A percentile compares a stretch with the other conserved stretches of the same genome.
phyloP scores from a whole-genome alignment of 2,888 invertebrate genomes.

The Andrena fulva region DNA sequence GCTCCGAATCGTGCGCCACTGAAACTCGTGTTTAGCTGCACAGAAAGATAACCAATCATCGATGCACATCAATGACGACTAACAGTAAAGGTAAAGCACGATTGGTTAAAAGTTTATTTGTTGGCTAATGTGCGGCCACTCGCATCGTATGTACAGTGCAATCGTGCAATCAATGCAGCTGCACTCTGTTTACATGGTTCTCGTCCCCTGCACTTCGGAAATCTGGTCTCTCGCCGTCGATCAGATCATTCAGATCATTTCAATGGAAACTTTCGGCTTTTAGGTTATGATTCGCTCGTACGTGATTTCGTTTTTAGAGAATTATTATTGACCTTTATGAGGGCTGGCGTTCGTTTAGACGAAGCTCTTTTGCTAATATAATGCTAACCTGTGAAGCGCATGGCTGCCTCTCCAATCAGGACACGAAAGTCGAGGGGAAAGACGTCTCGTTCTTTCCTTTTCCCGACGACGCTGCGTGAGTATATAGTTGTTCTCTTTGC shows the following conservation, averaged over 20 bases:
- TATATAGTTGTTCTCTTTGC: constrained; percentile 12
- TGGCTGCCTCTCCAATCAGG: constrained; percentile 64
- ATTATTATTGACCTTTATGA: constrained; percentile 20
- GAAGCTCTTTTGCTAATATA: constrained; percentile 5
- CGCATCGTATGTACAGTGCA: neutral
- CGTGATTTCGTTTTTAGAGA: constrained; percentile 3
- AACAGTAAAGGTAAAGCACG: neutral
- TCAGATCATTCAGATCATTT: neutral
- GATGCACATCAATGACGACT: constrained; percentile 15
- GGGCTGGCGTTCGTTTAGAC: neutral
- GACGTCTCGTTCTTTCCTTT: constrained; percentile 66
- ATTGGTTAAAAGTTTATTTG: constrained; percentile 23
- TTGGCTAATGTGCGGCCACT: constrained; percentile 4
- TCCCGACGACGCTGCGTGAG: constrained; percentile 68
- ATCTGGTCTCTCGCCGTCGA: neutral
- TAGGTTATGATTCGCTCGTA: constrained; percentile 57
- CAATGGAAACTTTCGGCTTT: constrained; percentile 11
- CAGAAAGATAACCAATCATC: constrained; percentile 9
- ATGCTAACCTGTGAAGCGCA: constrained; percentile 63
- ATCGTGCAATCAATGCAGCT: constrained; percentile 9
- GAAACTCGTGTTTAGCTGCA: neutral
- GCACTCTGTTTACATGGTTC: constrained; percentile 4
- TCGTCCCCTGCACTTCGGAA: neutral
- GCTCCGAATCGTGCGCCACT: neutral
- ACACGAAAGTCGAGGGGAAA: constrained; percentile 61